phyloP scores from a whole-genome alignment of 2,888 invertebrate genomes.

The Caprella mutica region DNA sequence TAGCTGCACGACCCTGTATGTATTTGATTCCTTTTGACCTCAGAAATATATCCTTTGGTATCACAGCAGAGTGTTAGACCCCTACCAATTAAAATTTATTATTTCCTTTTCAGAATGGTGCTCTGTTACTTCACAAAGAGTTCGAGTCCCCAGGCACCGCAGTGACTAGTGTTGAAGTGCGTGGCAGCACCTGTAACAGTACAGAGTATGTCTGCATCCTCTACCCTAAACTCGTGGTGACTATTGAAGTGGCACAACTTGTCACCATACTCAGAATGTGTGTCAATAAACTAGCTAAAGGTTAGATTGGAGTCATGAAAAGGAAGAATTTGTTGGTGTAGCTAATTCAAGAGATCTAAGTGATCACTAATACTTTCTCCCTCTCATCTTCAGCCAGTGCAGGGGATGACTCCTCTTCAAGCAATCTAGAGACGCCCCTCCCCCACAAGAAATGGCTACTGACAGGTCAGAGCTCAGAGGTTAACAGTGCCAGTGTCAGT shows the following conservation, averaged over 20 bases:
- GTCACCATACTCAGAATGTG: not conserved
- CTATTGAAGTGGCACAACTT: not conserved
- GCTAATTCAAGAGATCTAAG: too few species aligned
- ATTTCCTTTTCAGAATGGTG: constrained; percentile 51
- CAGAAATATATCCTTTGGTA: too few species aligned
- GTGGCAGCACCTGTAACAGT: too few species aligned
- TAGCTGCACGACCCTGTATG: too few species aligned
- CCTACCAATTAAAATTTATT: too few species aligned
- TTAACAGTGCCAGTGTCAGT: too few species aligned
- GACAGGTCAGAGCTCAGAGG: too few species aligned
- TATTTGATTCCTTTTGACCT: too few species aligned
- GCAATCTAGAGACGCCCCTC: not conserved
- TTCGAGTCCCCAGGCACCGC: constrained; percentile 51
- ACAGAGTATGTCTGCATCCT: constrained; percentile 1
- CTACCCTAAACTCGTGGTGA: not conserved
- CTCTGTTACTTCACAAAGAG: constrained; percentile 66
- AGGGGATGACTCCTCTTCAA: not conserved
- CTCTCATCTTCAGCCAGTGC: not conserved
- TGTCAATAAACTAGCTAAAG: constrained; percentile 2
- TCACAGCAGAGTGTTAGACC: too few species aligned
- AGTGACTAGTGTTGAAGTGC: not conserved
- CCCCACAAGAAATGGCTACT: constrained; percentile 7
- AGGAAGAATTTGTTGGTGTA: too few species aligned
- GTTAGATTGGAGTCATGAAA: too few species aligned
- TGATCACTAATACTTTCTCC: too few species aligned